Evolutionary conservation across 2,113 vertebrate species (phyloP), one percentile per base, ranked within the genome.

Genomic region (Ptyas mucosa): DNA sequence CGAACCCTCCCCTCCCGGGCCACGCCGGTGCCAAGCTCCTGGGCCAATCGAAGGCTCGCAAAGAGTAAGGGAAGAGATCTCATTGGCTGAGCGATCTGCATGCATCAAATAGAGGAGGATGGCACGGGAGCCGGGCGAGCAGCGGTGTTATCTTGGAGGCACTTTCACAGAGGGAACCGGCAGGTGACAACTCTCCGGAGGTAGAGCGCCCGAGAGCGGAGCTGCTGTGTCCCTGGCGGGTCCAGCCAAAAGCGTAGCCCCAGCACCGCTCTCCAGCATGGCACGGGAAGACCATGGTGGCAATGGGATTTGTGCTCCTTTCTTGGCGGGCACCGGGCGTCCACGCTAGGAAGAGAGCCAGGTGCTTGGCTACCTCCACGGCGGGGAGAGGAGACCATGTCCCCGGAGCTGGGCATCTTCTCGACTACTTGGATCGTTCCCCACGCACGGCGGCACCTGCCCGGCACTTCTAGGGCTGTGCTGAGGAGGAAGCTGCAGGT

Each of bases 41-140:
- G 92, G 90, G 51, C 97, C 97, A 98, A 97, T 97, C 88, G 91
- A 54, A 29, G 24, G 1, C 81, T 5, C 15, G 49, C 0, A 39
- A 87, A 53, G 94, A 94, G n/a, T 90, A 69, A 69, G 91, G 43
- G 64, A 87, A 39, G 6, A 69, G 3, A 53, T 92, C 14, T 89
- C 61, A 97, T 97, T 97, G 97, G 97, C 95, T 93, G 92, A n/a
- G 14, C 1, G 3, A 39, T 3, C 85, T 93, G 94, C 95, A 93
- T 96, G 96, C 96, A 95, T 95, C 53, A 91, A 92, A 92, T 61
- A 92, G 46, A 34, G 75, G 54, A 51, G 85, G 93, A 2, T 12
- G 88, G 75, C 26, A 21, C 57, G 55, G 75, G 91, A 91, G 85
- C 88, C 6, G 8, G 88, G 20, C 86, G 21, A 91, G 95, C 81